Conservation (phyloP, 1,140 invertebrate genomes). For the Trichogramma pretiosum region DNA sequence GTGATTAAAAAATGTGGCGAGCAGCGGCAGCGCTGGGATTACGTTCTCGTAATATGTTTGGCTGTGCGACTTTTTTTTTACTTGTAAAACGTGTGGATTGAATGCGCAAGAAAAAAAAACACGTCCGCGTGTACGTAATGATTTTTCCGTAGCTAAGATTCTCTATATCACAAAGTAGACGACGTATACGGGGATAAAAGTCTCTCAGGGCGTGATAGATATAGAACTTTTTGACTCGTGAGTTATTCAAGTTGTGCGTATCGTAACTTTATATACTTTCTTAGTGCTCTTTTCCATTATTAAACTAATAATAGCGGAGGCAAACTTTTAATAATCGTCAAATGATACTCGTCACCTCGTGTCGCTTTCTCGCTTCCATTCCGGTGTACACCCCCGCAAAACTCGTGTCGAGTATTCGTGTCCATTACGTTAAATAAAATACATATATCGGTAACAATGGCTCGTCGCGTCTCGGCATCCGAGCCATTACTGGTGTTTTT, state of each 20-base stretch:
- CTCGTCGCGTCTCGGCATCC: too few species aligned
- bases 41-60: too few species aligned
- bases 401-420: neutral
- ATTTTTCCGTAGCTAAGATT: constrained; percentile 3
- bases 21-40: too few species aligned
- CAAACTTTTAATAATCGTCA: neutral
- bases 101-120: neutral
- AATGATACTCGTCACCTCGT: neutral
- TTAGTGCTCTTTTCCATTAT: neutral
- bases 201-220: constrained; percentile 6
- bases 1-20: too few species aligned
- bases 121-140: neutral
- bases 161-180: neutral
- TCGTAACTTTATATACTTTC: constrained; percentile 12
- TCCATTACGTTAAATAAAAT: too few species aligned
- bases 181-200: neutral
- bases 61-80: neutral
- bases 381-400: neutral
- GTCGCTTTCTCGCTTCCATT: neutral
- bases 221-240: constrained; percentile 1
- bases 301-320: neutral
- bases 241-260: constrained; percentile 23
- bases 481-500: too few species aligned
- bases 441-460: too few species aligned
- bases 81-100: neutral